phyloP scores from a whole-genome alignment of 2,797 vertebrate species.

The Agapornis canus region DNA sequence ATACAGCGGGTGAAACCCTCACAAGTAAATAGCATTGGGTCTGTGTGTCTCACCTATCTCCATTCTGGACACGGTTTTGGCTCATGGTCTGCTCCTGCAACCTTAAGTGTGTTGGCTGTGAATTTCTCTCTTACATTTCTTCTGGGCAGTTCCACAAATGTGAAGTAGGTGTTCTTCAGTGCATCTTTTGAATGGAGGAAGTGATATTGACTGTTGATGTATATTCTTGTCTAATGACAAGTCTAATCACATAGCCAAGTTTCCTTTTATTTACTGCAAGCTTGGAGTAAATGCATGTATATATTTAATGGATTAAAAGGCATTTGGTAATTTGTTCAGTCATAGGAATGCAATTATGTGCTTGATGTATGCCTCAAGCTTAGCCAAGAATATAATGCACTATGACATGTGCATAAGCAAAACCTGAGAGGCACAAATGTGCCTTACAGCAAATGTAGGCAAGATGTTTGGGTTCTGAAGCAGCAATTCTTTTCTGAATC shows the following conservation, averaged over 20 bases:
- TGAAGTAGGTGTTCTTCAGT: not conserved
- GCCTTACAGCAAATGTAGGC: not conserved
- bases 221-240: not conserved
- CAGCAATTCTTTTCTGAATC: not conserved
- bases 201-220: rapidly evolving
- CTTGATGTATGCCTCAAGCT: not conserved
- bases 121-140: not conserved
- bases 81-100: not conserved
- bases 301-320: not conserved
- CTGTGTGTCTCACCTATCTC: not conserved
- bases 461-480: not conserved
- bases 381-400: not conserved
- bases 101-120: not conserved
- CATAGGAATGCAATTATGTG: not conserved
- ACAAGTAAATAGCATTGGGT: rapidly evolving
- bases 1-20: not conserved
- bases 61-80: not conserved
- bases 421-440: not conserved
- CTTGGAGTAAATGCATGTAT: not conserved
- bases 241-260: not conserved
- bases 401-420: not conserved
- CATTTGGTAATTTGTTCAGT: not conserved
- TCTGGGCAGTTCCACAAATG: not conserved
- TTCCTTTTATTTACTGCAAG: not conserved
- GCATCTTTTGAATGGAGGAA: not conserved